Conservation (phyloP, 2,888 invertebrate species). For the Micoletzkya japonica region DNA sequence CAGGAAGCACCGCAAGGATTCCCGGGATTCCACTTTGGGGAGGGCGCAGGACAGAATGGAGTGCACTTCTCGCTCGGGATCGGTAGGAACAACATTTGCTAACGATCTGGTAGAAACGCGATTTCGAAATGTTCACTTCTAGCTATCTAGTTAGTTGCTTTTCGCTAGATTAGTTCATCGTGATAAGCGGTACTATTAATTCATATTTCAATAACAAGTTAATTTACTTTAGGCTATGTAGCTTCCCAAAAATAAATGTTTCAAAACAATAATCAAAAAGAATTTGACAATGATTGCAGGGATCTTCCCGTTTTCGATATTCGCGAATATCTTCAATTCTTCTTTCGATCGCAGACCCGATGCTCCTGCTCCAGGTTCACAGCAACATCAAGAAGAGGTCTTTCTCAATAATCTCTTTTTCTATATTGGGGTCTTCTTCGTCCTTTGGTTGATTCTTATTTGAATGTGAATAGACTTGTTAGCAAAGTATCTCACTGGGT, state of each 20-base stretch:
- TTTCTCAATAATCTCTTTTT: conserved; percentile 57
- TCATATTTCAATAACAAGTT: background rate
- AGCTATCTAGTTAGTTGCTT: too few relatives aligned
- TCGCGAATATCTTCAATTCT: conserved; percentile 53
- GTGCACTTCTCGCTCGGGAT: conserved; percentile 64
- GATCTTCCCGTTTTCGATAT: conserved; percentile 62
- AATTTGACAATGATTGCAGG: conserved; percentile 37
- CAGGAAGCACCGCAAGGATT: conserved; percentile 52
- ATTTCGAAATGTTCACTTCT: conserved; percentile 6
- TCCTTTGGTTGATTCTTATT: conserved; percentile 59
- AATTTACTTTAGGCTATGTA: background rate
- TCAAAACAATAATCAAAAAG: too few relatives aligned
- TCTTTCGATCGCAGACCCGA: conserved; percentile 27
- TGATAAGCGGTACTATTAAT: background rate
- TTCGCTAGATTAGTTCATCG: conserved; percentile 21
- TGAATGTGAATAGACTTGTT: conserved; percentile 25
- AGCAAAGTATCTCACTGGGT: conserved; percentile 14
- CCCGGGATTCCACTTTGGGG: conserved; percentile 60
- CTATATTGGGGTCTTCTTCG: conserved; percentile 56
- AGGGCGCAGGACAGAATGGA: conserved; percentile 43
- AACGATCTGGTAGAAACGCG: background rate
- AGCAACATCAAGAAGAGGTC: conserved; percentile 58
- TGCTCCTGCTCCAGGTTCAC: conserved; percentile 49
- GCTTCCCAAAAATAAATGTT: too few relatives aligned
- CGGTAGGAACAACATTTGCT: conserved; percentile 36